phyloP scores from a whole-genome alignment of 2,113 vertebrate genomes.

The Scomber japonicus region DNA sequence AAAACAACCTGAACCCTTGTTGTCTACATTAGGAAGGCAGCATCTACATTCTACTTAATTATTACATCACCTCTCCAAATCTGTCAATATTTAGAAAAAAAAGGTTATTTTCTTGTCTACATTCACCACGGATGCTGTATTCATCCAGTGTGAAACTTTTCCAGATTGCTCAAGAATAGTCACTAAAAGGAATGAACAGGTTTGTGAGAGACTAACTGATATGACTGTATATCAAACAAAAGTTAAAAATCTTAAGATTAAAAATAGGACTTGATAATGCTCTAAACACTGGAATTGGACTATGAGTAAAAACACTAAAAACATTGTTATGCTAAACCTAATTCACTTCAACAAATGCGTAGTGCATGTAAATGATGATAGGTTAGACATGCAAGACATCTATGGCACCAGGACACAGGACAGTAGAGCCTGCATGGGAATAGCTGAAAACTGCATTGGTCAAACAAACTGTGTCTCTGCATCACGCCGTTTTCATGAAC shows the following conservation, averaged over 20 bases:
- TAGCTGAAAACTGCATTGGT: constrained; percentile 17
- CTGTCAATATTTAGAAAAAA: neutral
- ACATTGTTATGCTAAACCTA: constrained; percentile 11
- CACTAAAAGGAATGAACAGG: neutral
- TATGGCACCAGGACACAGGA: constrained; percentile 21
- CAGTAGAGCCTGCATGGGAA: constrained; percentile 1
- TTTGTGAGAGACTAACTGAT: neutral
- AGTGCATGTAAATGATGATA: constrained; percentile 11
- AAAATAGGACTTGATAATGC: neutral
- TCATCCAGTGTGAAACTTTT: constrained; percentile 18
- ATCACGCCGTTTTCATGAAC: constrained; percentile 15
- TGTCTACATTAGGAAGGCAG: neutral
- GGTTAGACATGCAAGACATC: constrained; percentile 6
- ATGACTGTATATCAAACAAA: neutral
- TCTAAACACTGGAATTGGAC: neutral
- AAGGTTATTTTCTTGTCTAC: neutral
- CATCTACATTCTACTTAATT: neutral
- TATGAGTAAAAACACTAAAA: neutral
- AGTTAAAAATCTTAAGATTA: neutral
- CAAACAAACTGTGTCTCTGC: constrained; percentile 9
- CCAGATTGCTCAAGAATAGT: neutral
- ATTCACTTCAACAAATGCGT: constrained; percentile 5
- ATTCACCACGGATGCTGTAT: constrained; percentile 3
- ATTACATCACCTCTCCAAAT: neutral
- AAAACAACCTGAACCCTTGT: neutral